Percentiles rank a stretch among this genome's conserved stretches.
These are phyloP conservation scores for Xiphias gladius DNA, from an alignment of 2,113 vertebrate species.

Conservation along the genomic window DNA sequence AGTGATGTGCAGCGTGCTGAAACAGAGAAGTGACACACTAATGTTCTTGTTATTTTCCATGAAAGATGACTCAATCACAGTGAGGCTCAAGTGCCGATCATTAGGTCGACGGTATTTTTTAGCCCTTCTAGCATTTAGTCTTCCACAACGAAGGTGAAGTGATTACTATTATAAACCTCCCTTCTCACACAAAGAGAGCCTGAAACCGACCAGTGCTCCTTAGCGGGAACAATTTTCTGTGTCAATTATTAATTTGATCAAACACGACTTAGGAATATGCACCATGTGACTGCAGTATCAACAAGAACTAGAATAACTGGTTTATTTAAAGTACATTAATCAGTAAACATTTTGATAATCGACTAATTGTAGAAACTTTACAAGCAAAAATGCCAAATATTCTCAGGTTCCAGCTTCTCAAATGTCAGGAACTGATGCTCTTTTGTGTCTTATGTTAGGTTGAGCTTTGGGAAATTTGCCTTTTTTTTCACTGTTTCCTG, in stretches of 20 bases:
- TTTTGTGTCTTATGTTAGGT: too few species aligned
- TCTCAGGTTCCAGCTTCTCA: too few species aligned
- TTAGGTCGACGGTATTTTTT: neutral
- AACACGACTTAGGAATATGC: too few species aligned
- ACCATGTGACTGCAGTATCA: neutral
- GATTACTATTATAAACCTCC: neutral
- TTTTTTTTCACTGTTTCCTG: too few species aligned
- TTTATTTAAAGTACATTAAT: too few species aligned
- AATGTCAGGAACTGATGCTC: too few species aligned
- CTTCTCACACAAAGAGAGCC: neutral
- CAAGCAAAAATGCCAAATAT: too few species aligned
- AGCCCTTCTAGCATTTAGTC: neutral
- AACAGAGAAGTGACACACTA: conserved; percentile 25
- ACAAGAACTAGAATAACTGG: neutral
- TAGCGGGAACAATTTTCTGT: neutral
- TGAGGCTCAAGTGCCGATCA: neutral
- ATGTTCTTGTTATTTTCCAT: neutral
- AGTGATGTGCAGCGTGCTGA: neutral
- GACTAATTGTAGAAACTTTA: too few species aligned
- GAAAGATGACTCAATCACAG: neutral
- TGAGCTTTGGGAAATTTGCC: too few species aligned
- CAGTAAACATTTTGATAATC: too few species aligned
- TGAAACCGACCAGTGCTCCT: neutral
- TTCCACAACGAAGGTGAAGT: neutral
- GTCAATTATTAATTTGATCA: neutral